Conservation (phyloP, 2,113 vertebrate genomes). For the Progne subis region DNA sequence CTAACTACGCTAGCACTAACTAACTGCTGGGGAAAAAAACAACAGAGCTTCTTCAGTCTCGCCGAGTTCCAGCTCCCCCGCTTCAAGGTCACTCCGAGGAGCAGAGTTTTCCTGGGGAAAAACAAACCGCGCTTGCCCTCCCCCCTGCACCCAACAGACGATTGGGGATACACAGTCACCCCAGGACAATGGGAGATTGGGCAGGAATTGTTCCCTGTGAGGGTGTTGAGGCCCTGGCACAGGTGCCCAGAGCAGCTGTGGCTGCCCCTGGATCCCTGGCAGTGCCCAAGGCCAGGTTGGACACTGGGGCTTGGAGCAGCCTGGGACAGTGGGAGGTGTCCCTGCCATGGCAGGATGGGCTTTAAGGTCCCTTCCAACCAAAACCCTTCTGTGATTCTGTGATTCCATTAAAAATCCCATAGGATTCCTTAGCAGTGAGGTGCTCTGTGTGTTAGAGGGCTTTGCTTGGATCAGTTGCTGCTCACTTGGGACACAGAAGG, state of each 20-base stretch:
- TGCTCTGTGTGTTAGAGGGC: neutral
- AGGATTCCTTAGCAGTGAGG: neutral
- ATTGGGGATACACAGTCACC: too few relatives aligned
- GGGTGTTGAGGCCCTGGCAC: neutral
- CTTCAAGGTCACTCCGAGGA: too few relatives aligned
- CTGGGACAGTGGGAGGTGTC: neutral
- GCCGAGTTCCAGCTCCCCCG: too few relatives aligned
- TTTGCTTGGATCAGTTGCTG: neutral
- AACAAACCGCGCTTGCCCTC: too few relatives aligned
- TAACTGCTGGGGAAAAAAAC: too few relatives aligned
- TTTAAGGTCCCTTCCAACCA: neutral
- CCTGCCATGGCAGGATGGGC: neutral
- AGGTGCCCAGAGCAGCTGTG: neutral
- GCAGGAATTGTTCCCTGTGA: rapidly evolving
- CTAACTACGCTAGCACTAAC: too few relatives aligned
- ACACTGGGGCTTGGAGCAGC: neutral
- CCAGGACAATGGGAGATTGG: neutral
- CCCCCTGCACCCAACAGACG: too few relatives aligned
- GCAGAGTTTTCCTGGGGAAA: too few relatives aligned
- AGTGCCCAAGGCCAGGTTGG: neutral
- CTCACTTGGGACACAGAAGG: neutral
- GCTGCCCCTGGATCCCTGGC: neutral
- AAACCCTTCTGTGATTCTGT: neutral
- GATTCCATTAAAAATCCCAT: neutral
- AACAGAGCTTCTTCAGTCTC: too few relatives aligned